Evolutionary conservation across 2,113 vertebrate genomes (phyloP).

Genomic region (Pteropus alecto): DNA sequence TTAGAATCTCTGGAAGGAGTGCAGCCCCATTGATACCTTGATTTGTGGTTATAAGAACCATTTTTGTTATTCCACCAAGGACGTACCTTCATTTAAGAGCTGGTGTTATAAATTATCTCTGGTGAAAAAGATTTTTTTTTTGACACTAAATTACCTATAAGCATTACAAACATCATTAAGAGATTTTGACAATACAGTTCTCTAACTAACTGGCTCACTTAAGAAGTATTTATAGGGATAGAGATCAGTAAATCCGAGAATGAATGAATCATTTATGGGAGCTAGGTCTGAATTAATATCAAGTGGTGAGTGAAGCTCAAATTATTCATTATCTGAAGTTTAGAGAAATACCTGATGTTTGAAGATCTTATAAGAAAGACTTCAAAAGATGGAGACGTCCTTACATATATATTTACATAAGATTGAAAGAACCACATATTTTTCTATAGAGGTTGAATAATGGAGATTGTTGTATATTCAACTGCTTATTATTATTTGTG

Average conservation of each 20-base stretch:
- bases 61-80: not conserved
- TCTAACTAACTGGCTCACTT: not conserved
- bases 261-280: conserved; percentile 65
- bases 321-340: conserved; percentile 72
- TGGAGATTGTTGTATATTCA: conserved; percentile 46
- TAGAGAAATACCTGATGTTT: conserved; percentile 76
- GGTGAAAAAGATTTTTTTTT: not conserved
- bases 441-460: not conserved
- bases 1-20: not conserved
- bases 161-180: not conserved
- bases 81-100: not conserved
- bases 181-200: not conserved
- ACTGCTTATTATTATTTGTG: conserved; percentile 52
- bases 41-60: not conserved
- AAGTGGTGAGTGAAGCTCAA: conserved; percentile 64
- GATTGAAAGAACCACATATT: conserved; percentile 46
- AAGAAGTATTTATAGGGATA: conserved; percentile 30
- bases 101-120: not conserved
- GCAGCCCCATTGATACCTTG: not conserved
- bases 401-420: conserved; percentile 70
- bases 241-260: conserved; percentile 64
- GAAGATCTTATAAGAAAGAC: conserved; percentile 78
- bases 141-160: not conserved
- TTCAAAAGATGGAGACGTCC: conserved; percentile 63
- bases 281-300: conserved; percentile 64